Conservation (phyloP, 2,888 invertebrate genomes). For the Fabriciana adippe region DNA sequence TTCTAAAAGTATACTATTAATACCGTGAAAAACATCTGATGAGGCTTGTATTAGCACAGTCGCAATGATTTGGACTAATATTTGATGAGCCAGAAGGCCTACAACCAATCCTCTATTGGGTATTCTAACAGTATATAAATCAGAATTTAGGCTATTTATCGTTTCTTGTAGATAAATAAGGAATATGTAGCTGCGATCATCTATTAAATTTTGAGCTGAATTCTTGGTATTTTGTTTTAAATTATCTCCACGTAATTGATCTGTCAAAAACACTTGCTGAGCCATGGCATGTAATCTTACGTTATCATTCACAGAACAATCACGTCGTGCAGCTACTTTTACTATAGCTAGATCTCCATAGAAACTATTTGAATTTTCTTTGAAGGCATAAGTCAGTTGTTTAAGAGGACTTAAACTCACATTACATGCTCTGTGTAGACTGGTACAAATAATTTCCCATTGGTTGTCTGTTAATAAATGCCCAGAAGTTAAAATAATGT, state of each 20-base stretch:
- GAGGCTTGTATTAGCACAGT: conserved; percentile 91
- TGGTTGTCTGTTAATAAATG: conserved; percentile 90
- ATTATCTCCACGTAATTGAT: conserved; percentile 67
- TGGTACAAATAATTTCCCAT: conserved; percentile 93
- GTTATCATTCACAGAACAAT: conserved; percentile 92
- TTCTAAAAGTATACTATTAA: conserved; percentile 84
- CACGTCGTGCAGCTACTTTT: conserved; percentile 95
- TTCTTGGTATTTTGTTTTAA: conserved; percentile 64
- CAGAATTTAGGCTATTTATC: conserved; percentile 86
- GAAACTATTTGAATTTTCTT: conserved; percentile 95
- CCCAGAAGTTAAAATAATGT: conserved; percentile 91
- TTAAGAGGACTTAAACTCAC: conserved; percentile 94
- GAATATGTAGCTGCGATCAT: conserved; percentile 94
- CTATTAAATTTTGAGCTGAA: conserved; percentile 79
- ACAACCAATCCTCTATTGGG: conserved; percentile 94
- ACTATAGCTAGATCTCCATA: conserved; percentile 96
- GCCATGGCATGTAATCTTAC: conserved; percentile 93
- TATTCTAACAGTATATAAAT: conserved; percentile 90
- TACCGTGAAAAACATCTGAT: conserved; percentile 83
- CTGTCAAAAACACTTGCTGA: conserved; percentile 91
- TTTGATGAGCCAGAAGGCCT: conserved; percentile 95
- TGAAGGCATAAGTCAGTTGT: conserved; percentile 94
- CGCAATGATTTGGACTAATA: conserved; percentile 94
- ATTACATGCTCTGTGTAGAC: conserved; percentile 91
- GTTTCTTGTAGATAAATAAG: conserved; percentile 91